Base-by-base conservation (phyloP, 2,113 vertebrate genomes). In the Riparia riparia region DNA sequence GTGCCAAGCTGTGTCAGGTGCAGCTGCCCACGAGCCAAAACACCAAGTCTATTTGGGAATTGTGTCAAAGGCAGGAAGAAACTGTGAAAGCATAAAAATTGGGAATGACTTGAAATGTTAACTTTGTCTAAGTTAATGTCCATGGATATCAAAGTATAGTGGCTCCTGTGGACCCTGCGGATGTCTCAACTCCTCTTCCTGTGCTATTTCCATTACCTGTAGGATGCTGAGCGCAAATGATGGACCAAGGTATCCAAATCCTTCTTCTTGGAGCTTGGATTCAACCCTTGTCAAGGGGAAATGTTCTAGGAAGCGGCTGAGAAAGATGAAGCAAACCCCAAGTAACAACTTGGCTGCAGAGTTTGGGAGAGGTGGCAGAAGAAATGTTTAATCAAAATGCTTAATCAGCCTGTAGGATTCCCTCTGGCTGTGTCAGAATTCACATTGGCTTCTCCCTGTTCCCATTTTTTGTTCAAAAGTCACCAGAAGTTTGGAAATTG, bases 181-280 rank as follows among this genome's bases (percentile, higher is more conserved):
- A 5, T 26, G 42, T 61, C 56, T 37, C 28, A 68, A 20, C 11
- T 64, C 25, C 5, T 73, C 49, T 76, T 58, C 34, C 37, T 61
- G 11, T 15, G 9, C 9, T 49, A 1, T 70, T 68, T 39, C 32
- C 14, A 7, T 45, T 31, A 47, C 14, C 58, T 0, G 0, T 5
- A n/a, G 22, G 32, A 37, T 32, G 22, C 22, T 44, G 32, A 26
- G 32, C 32, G 31, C 18, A 71, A 71, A 12, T 10, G 13, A 44
- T 25, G 22, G 32, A 71, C 16, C 41, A 51, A 78, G 6, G 8
- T 5, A 10, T 28, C 72, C 32, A 32, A 37, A 37, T 39, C 37
- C 39, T 51, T 4, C 53, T 12, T 9, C 39, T 8, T 18, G 12
- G 6, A 68, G 63, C 31, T 37, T 37, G 53, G 11, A 28, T 32